phyloP scores from a whole-genome alignment of 2,113 vertebrate species.

The Rhizomys pruinosus region DNA sequence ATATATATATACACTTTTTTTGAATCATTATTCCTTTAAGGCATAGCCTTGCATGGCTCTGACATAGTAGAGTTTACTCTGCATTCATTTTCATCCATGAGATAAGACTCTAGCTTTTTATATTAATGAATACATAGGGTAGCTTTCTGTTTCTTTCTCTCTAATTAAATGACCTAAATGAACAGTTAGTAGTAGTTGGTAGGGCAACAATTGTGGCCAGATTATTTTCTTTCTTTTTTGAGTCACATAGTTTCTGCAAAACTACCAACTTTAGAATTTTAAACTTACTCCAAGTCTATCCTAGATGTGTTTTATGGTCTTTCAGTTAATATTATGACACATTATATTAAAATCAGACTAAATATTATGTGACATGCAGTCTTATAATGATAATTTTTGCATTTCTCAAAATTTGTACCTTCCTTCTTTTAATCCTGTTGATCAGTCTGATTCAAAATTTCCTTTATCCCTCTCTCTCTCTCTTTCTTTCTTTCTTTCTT shows the following conservation, averaged over 20 bases:
- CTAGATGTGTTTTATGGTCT: neutral
- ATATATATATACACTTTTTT: neutral
- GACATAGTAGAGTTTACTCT: neutral
- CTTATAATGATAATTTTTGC: neutral
- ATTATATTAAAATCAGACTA: no score
- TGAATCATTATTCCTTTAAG: neutral
- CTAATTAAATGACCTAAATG: neutral
- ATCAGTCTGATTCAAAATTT: neutral
- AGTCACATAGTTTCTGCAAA: constrained; percentile 11
- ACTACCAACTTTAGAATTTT: neutral
- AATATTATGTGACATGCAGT: no score
- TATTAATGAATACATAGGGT: no score
- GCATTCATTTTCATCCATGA: constrained; percentile 11
- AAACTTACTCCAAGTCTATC: neutral
- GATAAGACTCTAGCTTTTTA: neutral
- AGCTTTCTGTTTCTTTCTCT: neutral
- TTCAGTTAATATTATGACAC: neutral
- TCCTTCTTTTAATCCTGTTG: neutral
- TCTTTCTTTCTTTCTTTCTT: no score
- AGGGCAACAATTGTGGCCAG: neutral
- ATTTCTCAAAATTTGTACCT: neutral
- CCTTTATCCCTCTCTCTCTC: no score
- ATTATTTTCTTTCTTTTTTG: neutral
- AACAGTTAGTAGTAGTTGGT: no score
- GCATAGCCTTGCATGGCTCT: neutral